Evolutionary conservation across 1,140 invertebrate genomes (phyloP), one percentile per base, ranked within the genome.

Genomic region (Zaprionus nigranus): DNA sequence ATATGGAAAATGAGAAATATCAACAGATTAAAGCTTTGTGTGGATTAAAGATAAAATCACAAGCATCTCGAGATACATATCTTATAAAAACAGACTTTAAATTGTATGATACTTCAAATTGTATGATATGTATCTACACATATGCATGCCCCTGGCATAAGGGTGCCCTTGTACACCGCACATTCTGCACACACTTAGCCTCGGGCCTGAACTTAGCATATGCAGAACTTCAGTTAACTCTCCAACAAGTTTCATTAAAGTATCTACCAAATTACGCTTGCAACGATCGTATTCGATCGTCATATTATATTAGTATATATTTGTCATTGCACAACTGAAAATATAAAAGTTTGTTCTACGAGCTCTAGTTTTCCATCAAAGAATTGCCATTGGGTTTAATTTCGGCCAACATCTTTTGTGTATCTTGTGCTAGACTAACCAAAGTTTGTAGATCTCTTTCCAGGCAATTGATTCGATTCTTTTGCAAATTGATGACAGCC

Each of bases 371-470:
- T 73, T 34, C 76, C 13, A 17, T n/a, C 0, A 57, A 13, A 0
- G 12, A 0, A 46, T 17, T 17, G 2, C 24, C 57, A 15, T 76
- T 65, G 24, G 61, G 26, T 2, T 24, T 64, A 4, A 86, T 68
- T 5, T 73, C 56, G 34, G 72, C 34, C 49, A 86, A 46, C 76
- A 86, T 54, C 20, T 73, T 46, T 34, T 81, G 72, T 1, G 82
- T 86, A 2, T 86, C 79, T 9, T 70, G 61, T 1, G 82, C 82
- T 61, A 86, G 36, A n/a, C 5, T 38, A 5, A 85, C 53, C 38
- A 86, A 9, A 11, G 46, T 61, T 9, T 26, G 26, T 1, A 86
- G 34, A 53, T 82, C 72, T 1, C 9, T 2, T 57, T 86, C 83
- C 11, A 86, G 24, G 5, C 34, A 58, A 1, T 73, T 46, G 26